These are phyloP conservation scores for Acanthosepion pharaonis DNA, from an alignment of 2,888 invertebrate species.

Conservation along the genomic window DNA sequence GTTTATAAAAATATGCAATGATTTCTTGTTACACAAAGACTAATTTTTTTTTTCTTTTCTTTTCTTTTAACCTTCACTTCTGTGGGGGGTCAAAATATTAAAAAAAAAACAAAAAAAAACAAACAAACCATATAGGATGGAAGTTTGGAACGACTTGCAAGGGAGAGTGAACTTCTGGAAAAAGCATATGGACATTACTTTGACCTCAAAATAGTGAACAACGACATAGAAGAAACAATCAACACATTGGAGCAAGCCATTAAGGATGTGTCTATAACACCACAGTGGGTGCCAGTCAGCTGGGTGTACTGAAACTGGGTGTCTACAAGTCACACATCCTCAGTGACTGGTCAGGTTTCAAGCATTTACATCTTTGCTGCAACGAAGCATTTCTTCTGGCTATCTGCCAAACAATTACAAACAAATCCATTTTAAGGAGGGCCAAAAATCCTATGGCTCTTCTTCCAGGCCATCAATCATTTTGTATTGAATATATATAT, in stretches of 20 bases:
- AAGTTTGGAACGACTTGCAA: constrained; percentile 93
- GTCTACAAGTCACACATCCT: constrained; percentile 6
- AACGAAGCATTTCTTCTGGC: constrained; percentile 41
- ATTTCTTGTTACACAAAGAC: too few species aligned
- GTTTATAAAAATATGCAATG: too few species aligned
- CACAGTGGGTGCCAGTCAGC: constrained; percentile 97
- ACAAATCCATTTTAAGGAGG: not conserved
- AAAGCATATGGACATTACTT: constrained; percentile 99
- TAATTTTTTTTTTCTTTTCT: constrained; percentile 78
- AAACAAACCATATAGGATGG: constrained; percentile 84
- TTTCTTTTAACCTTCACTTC: not conserved
- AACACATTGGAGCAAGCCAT: constrained; percentile 91
- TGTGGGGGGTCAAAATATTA: too few species aligned
- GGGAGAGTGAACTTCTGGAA: constrained; percentile 95
- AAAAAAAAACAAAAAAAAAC: constrained; percentile 61
- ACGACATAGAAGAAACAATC: constrained; percentile 99
- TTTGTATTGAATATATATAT: not conserved
- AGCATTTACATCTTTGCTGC: constrained; percentile 33
- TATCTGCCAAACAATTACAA: not conserved
- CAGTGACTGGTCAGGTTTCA: not conserved
- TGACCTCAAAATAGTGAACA: constrained; percentile 97
- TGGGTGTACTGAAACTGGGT: constrained; percentile 87
- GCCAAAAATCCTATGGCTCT: not conserved
- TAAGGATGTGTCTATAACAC: constrained; percentile 84
- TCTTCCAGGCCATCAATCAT: not conserved